Base-by-base conservation (phyloP, 2,113 vertebrate species). In the Pleuronectes platessa region DNA sequence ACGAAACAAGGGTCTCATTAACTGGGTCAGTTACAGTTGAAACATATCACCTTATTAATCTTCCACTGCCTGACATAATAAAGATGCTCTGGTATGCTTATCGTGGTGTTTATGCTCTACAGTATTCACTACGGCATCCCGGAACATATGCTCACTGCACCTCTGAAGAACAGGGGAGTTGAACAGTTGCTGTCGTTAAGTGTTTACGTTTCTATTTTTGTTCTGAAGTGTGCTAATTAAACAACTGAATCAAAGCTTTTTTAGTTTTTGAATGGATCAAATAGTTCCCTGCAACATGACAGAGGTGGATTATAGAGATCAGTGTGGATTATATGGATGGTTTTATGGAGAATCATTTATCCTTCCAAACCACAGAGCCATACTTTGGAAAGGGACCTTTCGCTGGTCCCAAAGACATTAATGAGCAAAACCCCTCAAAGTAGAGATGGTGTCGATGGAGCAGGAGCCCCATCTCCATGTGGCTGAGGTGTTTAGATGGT, bases 1-100 rank as follows among this genome's bases (percentile, higher is more conserved):
- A 78, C 88, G 90, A 92, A 90, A 87, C 86, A 88, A 88, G 72
- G 79, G 86, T 86, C 90, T 20, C 77, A 88, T 92, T 95, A 94
- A 90, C 86, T 90, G 78, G 91, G 87, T 93, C 90, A 88, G 91
- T 86, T 89, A 87, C 74, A 87, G 74, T 86, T 35, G 23, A 82
- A 87, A 86, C 77, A 71, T 81, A 87, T 88, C 74, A 86, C 83
- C 82, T 85, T 86, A 88, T 90, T 90, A 85, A 90, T 86, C 90
- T 83, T 45, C 70, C 26, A 9, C 61, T 63, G 82, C 42, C 66
- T 84, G 78, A 64, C 65, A 73, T 68, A 75, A 76, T 74, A 72
- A 82, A 84, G 49, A 88, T 63, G 72, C 65, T 79, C 76, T 68
- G 63, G 65, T 87, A n/a, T 80, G 62, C 61, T 75, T 59, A 78